Conservation (phyloP, 2,113 vertebrate species). For the Ovibos moschatus region DNA sequence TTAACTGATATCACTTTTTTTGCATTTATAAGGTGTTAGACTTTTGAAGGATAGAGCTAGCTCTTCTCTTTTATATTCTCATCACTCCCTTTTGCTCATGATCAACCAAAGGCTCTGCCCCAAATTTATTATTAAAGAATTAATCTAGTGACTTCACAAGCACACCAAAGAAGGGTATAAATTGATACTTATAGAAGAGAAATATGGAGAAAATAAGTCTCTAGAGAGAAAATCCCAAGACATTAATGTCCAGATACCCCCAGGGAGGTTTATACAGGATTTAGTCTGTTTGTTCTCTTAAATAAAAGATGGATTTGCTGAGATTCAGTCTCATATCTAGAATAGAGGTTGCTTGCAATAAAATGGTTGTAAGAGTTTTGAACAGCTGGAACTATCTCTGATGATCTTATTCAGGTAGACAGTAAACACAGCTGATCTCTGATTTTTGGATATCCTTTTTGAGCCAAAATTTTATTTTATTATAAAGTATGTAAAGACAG, state of each 20-base stretch:
- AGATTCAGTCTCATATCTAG: neutral
- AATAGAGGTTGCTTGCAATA: neutral
- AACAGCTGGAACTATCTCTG: neutral
- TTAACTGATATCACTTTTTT: neutral
- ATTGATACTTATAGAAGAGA: neutral
- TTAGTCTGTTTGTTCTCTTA: neutral
- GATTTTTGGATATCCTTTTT: neutral
- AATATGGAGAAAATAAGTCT: neutral
- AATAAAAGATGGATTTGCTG: neutral
- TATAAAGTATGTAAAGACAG: neutral
- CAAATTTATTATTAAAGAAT: neutral
- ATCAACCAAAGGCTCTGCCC: neutral
- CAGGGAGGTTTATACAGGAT: neutral
- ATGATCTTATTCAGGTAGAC: neutral
- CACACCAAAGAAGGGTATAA: neutral
- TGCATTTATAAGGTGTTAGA: neutral
- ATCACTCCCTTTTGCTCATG: neutral
- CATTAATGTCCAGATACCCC: neutral
- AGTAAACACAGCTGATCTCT: neutral
- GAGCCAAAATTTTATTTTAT: neutral
- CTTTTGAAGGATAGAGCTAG: neutral
- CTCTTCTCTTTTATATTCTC: neutral
- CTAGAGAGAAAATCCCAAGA: constrained; percentile 25
- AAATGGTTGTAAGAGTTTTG: neutral
- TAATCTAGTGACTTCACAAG: neutral